These are phyloP conservation scores for Acipenser transmontanus DNA, from an alignment of 2,797 vertebrate genomes.

Conservation along the genomic window DNA sequence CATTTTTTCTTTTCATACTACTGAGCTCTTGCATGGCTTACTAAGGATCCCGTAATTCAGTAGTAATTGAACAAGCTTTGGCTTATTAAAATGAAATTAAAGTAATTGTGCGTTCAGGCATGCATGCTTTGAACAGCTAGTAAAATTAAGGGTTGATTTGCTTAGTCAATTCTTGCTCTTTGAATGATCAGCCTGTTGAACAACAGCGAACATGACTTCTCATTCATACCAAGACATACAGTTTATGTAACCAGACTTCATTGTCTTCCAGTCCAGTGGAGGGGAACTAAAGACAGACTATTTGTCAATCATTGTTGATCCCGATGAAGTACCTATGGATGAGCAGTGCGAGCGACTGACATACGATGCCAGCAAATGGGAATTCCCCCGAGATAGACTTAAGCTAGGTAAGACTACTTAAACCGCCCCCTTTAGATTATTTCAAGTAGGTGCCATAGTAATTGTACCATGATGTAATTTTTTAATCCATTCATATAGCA, in stretches of 20 bases:
- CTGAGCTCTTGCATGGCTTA: constrained; percentile 35
- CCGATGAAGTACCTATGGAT: constrained; percentile 87
- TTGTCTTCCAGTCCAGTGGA: constrained; percentile 69
- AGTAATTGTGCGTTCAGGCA: constrained; percentile 33
- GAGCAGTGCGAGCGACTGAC: constrained; percentile 91
- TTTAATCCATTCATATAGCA: too few relatives aligned
- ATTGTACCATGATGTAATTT: too few relatives aligned
- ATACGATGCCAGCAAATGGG: constrained; percentile 94
- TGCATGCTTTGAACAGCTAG: constrained; percentile 23
- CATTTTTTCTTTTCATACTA: constrained; percentile 51
- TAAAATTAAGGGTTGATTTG: constrained; percentile 24
- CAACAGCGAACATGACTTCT: constrained; percentile 24
- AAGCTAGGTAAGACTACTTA: constrained; percentile 76
- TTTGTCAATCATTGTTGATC: constrained; percentile 96
- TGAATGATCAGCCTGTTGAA: too few relatives aligned
- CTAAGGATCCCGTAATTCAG: constrained; percentile 36
- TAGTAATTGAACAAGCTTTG: constrained; percentile 56
- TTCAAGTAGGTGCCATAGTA: too few relatives aligned
- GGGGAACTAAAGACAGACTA: constrained; percentile 92
- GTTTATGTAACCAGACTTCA: constrained; percentile 19
- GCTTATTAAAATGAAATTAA: constrained; percentile 42
- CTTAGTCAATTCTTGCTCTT: constrained; percentile 15
- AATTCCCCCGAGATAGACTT: constrained; percentile 91
- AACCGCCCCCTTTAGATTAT: too few relatives aligned
- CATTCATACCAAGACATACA: constrained; percentile 21